A percentile compares a stretch with the other conserved stretches of the same genome.
Evolutionary conservation across 1,140 invertebrate genomes (phyloP).

Genomic region (Diabrotica undecimpunctata): DNA sequence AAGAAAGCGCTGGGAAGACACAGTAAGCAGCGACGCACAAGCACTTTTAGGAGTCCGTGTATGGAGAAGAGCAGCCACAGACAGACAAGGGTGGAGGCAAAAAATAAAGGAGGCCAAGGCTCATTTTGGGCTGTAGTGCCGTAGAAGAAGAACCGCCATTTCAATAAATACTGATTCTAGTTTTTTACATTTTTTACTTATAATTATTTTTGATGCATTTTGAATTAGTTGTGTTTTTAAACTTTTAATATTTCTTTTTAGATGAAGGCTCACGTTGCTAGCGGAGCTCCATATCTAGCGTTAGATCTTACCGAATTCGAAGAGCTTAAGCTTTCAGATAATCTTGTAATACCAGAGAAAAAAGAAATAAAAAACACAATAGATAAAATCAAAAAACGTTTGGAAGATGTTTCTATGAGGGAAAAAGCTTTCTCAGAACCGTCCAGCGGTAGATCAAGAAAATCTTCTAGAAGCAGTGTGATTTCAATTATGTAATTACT

Average conservation of each 20-base stretch:
- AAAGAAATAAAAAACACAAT: slow-evolving; percentile 33
- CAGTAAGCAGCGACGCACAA: no score
- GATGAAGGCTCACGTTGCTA: slow-evolving; percentile 45
- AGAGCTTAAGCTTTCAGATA: slow-evolving; percentile 34
- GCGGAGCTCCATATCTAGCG: slow-evolving; percentile 51
- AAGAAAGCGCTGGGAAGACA: no score
- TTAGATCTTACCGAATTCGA: slow-evolving; percentile 44
- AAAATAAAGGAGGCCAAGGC: no score
- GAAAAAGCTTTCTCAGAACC: slow-evolving; percentile 37
- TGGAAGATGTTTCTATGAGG: slow-evolving; percentile 31
- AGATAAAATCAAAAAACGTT: slow-evolving; percentile 35
- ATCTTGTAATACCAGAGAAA: slow-evolving; percentile 33
- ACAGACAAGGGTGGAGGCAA: no score
- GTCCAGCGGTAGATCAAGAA: slow-evolving; percentile 34
- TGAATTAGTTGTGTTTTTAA: not conserved
- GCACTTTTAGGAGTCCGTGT: no score
- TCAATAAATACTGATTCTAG: no score
- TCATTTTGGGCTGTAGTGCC: no score
- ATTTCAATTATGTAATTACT: slow-evolving; percentile 4
- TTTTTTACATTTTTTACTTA: slow-evolving; percentile 4
- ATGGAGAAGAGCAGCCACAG: no score
- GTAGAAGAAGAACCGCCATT: no score
- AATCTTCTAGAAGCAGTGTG: slow-evolving; percentile 39
- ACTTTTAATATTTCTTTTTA: slow-evolving; percentile 23
- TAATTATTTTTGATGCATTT: no score